Evolutionary conservation across 35 echinoderm and acorn worm species (phyloP), one percentile per base, ranked within the genome.

Genomic region (Hemicentrotus pulcherrimus): DNA sequence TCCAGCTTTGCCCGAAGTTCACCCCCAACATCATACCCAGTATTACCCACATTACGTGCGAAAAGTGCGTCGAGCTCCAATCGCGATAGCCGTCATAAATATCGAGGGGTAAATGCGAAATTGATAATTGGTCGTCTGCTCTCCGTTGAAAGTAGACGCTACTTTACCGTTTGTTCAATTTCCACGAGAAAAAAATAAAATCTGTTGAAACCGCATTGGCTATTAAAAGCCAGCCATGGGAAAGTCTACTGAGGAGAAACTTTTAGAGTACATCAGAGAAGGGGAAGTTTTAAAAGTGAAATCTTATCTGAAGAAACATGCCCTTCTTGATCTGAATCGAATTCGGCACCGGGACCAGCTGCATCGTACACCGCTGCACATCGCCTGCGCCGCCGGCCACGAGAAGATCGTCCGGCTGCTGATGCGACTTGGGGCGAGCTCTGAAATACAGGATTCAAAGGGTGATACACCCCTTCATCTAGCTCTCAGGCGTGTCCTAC

Each of bases 391-490:
- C 28, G 55, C 70, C 86, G 96, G 96, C 10, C 94, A 96, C 60
- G 96, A 96, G 55, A 93, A 94, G 47, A 94, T 94, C 24, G 86
- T 94, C 12, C 88, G 96, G 13, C 32, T 96, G 47, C 94, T 96
- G 94, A 48, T 96, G 86, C 95, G 94, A 48, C 52, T 94, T 28
- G 96, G 96, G 15, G 96, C 96, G 31, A 86, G 87, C 32, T 87
- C 94, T 48, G 94, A 48, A 60, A 48, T 96, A 3, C 96, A 94
- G 46, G 96, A 96, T 71, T 46, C 32, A 4, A 85, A 91, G 18
- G 96, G 96, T 19, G 96, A 96, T 87, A 96, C 96, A 45, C 94
- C 96, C 6, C 59, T 96, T 70, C 95, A 96, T 86, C 85, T 96
- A 13, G 96, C 96, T 14, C 93, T 96, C 8, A 94, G 93, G 31